Base-by-base conservation (phyloP, 1,140 invertebrate genomes). In the Ooceraea biroi region DNA sequence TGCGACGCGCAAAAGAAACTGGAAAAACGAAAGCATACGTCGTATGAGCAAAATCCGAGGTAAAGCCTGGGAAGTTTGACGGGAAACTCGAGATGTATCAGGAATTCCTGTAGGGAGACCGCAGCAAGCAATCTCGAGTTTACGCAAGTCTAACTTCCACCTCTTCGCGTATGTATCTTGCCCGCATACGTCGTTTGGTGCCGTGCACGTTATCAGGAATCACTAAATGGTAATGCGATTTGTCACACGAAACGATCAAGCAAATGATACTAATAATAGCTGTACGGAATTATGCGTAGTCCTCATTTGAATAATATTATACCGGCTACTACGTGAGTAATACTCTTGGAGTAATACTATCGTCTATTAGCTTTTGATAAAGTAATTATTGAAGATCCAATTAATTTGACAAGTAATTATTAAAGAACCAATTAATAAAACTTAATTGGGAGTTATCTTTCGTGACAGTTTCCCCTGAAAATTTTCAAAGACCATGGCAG, bases 121-220 rank as follows among this genome's bases (percentile, higher is more conserved):
- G 52, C 71, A 61, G 71, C 80, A 89, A 88, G 80, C 86, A 90
- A 90, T 90, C 85, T 90, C 72, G 90, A 90, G 88, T 90, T 90
- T 90, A 83, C 83, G 57, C 84, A 7, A 36, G 69, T 44, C 50
- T 83, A 90, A 88, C 86, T 90, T 90, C 83, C 87, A 77, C 74
- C 80, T 72, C 77, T 63, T 77, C 78, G 65, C 65, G 25, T 48
- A 65, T 58, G 41, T 48, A 74, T 83, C 27, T 52, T 52, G 4
- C 61, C 50, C 58, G 58, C 78, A 22, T 57, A 55, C 30, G 30
- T 69, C 22, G 0, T 17, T 5, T 7, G 27, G 36, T 12, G 46
- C 30, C 30, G n/a, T 1, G 8, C 19, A 41, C 1, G 17, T 63
- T 71, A 80, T 80, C 76, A 71, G 65, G 46, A 71, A 69, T 80